Conservation (phyloP, 2,888 invertebrate genomes). For the Eupithecia insigniata region DNA sequence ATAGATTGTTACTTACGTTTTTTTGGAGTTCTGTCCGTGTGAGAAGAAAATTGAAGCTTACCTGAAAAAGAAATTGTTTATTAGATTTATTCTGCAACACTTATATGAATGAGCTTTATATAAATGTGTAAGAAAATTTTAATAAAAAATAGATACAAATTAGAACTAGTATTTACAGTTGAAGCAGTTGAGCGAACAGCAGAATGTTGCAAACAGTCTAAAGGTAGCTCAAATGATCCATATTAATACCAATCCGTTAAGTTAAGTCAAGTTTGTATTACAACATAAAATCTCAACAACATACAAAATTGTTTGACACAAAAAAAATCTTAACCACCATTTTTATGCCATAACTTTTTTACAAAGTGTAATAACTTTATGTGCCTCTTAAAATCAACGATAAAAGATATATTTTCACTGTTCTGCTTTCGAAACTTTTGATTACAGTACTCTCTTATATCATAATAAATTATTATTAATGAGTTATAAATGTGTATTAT, state of each 20-base stretch:
- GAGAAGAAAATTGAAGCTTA: not conserved
- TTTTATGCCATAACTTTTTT: slow-evolving; percentile 17
- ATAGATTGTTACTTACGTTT: not conserved
- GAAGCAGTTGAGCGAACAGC: no score
- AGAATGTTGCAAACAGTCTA: no score
- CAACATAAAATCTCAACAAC: no score
- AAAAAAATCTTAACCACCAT: not conserved
- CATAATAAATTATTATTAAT: slow-evolving; percentile 31
- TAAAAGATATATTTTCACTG: slow-evolving; percentile 47
- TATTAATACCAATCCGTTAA: no score
- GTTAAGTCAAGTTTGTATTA: no score
- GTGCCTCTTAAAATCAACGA: slow-evolving; percentile 50
- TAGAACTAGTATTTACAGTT: no score
- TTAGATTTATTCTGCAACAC: no score
- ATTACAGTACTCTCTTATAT: slow-evolving; percentile 53
- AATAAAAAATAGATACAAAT: no score
- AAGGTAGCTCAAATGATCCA: no score
- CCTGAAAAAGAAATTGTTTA: not conserved
- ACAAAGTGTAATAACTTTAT: slow-evolving; percentile 25
- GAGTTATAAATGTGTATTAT: slow-evolving; percentile 12
- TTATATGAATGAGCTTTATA: no score
- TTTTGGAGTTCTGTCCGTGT: not conserved
- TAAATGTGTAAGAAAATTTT: no score
- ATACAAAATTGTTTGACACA: not conserved
- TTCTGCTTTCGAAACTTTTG: slow-evolving; percentile 54